phyloP scores from a whole-genome alignment of 2,797 vertebrate genomes.

The Anas acuta region DNA sequence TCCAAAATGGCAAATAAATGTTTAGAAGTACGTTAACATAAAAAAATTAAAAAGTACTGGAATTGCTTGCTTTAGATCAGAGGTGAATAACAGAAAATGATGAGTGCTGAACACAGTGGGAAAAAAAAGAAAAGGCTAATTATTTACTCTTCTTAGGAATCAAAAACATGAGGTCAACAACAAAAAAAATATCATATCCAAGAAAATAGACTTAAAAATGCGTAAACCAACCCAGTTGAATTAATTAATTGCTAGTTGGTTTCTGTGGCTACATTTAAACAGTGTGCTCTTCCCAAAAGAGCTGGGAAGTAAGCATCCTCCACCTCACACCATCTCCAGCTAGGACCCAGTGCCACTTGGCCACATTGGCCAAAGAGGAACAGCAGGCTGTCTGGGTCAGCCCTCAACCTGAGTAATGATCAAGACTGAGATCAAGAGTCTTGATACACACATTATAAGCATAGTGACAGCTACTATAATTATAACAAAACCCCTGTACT shows the following conservation, averaged over 20 bases:
- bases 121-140: not conserved
- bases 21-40: not conserved
- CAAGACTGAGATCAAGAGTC: slow-evolving; percentile 16
- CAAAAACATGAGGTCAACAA: accelerated
- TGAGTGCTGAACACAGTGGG: not conserved
- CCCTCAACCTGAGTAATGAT: slow-evolving; percentile 52
- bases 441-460: slow-evolving; percentile 23
- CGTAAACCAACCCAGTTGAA: not conserved
- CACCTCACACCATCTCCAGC: not conserved
- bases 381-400: slow-evolving; percentile 16
- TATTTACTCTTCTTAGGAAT: not conserved
- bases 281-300: not conserved
- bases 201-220: not conserved
- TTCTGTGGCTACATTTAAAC: not conserved
- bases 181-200: not conserved
- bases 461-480: slow-evolving; percentile 40
- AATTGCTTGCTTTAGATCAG: not conserved
- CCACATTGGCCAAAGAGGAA: not conserved
- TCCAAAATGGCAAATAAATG: not conserved
- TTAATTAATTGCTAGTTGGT: not conserved
- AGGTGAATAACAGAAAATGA: not conserved
- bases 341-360: not conserved
- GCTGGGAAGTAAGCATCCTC: not conserved
- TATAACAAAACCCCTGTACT: not conserved
- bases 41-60: not conserved